Base-by-base conservation (phyloP, 2,113 vertebrate species). In the Aramus guarauna region DNA sequence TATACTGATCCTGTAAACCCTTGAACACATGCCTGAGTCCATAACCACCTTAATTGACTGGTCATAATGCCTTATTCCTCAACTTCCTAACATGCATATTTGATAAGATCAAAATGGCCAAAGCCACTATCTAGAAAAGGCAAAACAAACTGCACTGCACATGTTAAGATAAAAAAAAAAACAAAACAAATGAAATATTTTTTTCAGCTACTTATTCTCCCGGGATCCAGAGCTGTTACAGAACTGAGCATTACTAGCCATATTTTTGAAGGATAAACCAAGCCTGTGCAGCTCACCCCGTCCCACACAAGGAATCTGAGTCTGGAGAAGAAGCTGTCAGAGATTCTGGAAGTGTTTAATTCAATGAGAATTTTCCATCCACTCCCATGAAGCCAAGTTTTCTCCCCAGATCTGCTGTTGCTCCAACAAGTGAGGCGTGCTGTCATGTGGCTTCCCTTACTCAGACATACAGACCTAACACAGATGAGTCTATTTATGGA, bases 381-480 rank as follows among this genome's bases (percentile, higher is more conserved):
- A 80, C 74, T 95, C 90, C 92, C 93, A 79, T 90, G 81, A 79
- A 96, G 93, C 87, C 91, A 96, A 93, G 94, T 94, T 96, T 96
- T 95, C 91, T 85, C 91, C 94, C 79, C 88, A 95, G 95, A 96
- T 89, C 92, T 96, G 89, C 96, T 97, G 95, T 95, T 97, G 95
- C 91, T 97, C 93, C 97, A 96, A 96, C 94, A 97, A 95, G 92
- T 88, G 87, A 96, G 71, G 87, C 78, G 19, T 83, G 84, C 84
- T 96, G 89, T 97, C 96, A 95, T 96, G 94, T 30, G 94, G 92
- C 91, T 96, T 96, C 95, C 92, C 95, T 94, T 95, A 92, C 95
- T 95, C 92, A 95, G 91, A 87, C 90, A 66, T 55, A 79, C 89
- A 96, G 96, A 94, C 91, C 86, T 96, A 94, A 83, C 92, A 96